Evolutionary conservation across 2,888 invertebrate species (phyloP).

Genomic region (Andricus quercusramuli): DNA sequence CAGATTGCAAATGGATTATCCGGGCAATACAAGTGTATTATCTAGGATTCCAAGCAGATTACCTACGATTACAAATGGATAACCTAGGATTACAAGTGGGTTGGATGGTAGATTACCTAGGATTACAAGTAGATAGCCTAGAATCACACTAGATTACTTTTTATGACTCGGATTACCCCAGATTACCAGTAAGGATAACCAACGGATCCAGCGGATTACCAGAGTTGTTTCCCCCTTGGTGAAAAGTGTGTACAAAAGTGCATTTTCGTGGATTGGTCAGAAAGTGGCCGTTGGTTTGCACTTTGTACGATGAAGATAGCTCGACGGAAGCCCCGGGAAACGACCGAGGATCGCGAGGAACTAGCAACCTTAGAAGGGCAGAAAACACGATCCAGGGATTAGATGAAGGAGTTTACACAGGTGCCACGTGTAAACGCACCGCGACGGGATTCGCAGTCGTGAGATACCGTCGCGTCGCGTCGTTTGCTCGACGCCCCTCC

Average conservation of each 20-base stretch:
- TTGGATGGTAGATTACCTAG: too few relatives aligned
- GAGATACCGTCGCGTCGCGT: slow-evolving; percentile 50
- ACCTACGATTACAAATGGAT: too few relatives aligned
- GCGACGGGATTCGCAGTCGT: slow-evolving; percentile 55
- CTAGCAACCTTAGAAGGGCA: slow-evolving; percentile 45
- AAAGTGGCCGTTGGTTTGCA: neutral
- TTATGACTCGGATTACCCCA: too few relatives aligned
- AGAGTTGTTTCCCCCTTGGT: too few relatives aligned
- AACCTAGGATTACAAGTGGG: too few relatives aligned
- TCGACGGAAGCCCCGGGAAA: slow-evolving; percentile 31
- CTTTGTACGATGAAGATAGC: slow-evolving; percentile 40
- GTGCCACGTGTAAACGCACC: slow-evolving; percentile 56
- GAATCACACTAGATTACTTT: too few relatives aligned
- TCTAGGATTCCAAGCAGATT: too few relatives aligned
- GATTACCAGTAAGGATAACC: too few relatives aligned
- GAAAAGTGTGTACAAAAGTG: neutral
- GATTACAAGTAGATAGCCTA: too few relatives aligned
- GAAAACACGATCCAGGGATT: slow-evolving; percentile 61
- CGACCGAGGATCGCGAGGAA: slow-evolving; percentile 14
- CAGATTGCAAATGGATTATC: too few relatives aligned
- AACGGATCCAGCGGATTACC: too few relatives aligned
- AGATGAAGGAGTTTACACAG: slow-evolving; percentile 58
- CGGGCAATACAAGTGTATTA: too few relatives aligned
- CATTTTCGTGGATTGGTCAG: neutral
- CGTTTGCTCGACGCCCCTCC: slow-evolving; percentile 34